Conservation (phyloP, 2,888 invertebrate species). For the Anodontia alba region DNA sequence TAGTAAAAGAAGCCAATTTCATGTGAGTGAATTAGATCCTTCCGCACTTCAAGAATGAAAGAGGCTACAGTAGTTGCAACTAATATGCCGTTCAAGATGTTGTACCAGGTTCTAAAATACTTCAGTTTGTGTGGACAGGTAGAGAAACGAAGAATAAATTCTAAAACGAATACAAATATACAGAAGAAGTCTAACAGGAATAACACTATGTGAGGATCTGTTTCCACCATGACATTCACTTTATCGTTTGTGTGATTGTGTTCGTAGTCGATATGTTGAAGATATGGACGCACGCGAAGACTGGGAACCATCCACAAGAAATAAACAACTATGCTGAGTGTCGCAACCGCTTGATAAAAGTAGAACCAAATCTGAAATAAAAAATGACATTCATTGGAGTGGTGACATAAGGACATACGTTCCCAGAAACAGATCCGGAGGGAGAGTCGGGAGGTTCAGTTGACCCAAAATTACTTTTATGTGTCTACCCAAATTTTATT, state of each 20-base stretch:
- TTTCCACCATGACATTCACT: constrained; percentile 1
- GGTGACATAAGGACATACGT: background rate
- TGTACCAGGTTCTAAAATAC: background rate
- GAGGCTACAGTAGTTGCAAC: background rate
- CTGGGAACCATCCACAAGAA: constrained; percentile 12
- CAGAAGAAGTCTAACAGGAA: background rate
- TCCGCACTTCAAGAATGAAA: constrained; percentile 17
- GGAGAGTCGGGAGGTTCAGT: background rate
- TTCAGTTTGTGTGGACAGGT: background rate
- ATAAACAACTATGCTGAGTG: background rate
- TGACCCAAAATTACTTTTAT: background rate
- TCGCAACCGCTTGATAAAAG: background rate
- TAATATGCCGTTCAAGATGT: constrained; percentile 2
- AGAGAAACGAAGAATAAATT: background rate
- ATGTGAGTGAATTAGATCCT: background rate
- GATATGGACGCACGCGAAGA: background rate
- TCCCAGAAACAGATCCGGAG: background rate
- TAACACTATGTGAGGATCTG: constrained; percentile 11
- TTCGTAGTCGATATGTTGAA: background rate
- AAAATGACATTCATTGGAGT: background rate
- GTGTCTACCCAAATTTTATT: background rate
- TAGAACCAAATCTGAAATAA: constrained; percentile 16
- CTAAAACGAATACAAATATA: background rate
- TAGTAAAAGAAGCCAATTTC: constrained; percentile 2
- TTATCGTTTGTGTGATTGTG: constrained; percentile 9